A percentile compares a stretch with the other conserved stretches of the same genome.
phyloP scores from a whole-genome alignment of 2,113 vertebrate genomes.

The Clupea harengus region DNA sequence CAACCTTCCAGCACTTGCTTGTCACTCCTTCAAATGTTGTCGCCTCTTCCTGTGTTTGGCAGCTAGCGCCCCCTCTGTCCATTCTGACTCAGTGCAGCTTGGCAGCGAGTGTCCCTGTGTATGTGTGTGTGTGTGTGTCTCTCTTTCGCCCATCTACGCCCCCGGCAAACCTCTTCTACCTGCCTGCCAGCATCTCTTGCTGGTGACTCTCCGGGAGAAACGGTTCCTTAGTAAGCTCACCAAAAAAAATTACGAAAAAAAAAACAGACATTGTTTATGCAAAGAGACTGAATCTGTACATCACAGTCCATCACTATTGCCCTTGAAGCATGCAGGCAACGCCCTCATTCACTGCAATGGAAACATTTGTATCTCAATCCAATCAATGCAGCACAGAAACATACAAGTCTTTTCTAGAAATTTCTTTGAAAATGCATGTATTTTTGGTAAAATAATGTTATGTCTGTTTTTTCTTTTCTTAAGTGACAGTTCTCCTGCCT shows the following conservation, averaged over 20 bases:
- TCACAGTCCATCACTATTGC: slow-evolving; percentile 35
- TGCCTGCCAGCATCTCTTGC: slow-evolving; percentile 44
- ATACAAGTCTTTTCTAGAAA: slow-evolving; percentile 40
- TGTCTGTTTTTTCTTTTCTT: slow-evolving; percentile 22
- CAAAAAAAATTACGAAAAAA: slow-evolving; percentile 38
- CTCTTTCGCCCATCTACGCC: slow-evolving; percentile 37
- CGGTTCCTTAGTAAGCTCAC: slow-evolving; percentile 41
- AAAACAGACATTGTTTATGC: slow-evolving; percentile 54
- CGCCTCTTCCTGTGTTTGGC: slow-evolving; percentile 48
- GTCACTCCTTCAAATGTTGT: background rate
- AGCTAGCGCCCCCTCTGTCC: slow-evolving; percentile 60
- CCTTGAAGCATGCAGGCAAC: slow-evolving; percentile 65
- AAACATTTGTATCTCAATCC: slow-evolving; percentile 37
- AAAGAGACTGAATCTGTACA: slow-evolving; percentile 50
- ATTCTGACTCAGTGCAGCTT: slow-evolving; percentile 44
- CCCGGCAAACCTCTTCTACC: slow-evolving; percentile 28
- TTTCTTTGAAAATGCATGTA: slow-evolving; percentile 61
- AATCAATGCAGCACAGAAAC: slow-evolving; percentile 42
- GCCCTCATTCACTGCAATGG: slow-evolving; percentile 33
- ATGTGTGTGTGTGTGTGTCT: slow-evolving; percentile 43
- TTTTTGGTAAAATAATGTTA: slow-evolving; percentile 50
- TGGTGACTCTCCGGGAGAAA: slow-evolving; percentile 57
- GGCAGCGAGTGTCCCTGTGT: background rate
- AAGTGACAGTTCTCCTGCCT: slow-evolving; percentile 48
- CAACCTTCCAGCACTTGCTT: slow-evolving; percentile 19